Evolutionary conservation across 2,888 invertebrate species (phyloP), one percentile per base, ranked within the genome.

Genomic region (Cephus spinipes): DNA sequence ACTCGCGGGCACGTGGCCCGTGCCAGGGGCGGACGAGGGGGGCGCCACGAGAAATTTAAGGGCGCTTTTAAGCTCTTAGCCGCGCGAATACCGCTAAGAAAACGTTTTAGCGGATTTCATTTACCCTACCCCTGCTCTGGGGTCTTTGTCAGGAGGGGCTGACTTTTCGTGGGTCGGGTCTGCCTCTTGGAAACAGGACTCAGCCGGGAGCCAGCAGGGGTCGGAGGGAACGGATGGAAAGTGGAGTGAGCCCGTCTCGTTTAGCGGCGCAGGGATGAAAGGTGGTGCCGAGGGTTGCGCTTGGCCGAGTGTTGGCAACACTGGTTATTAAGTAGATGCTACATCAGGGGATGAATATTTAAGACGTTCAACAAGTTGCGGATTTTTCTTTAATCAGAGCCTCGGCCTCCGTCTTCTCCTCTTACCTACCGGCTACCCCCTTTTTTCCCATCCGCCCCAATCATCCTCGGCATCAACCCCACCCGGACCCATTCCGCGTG

Each of bases 361-460:
- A 90, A 91, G 90, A 89, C 89, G 89, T 86, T 91, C 91, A 91
- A 91, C 91, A 91, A 91, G 91, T 91, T 90, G 91, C 88, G 89
- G 89, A 91, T 90, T 91, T 91, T 91, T 90, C 90, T 88, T 87
- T 88, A 87, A 86, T 86, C 86, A 83, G 81, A 79, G 76, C 40
- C 40, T 12, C 36, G 36, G 12, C 12, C 40, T 40, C 40, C 12
- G 15, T 40, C 33, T 35, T 36, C 35, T 30, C 69, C 73, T 69
- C 68, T 33, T 34, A 74, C 40, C 74, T 35, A 15, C 79, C 76
- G 73, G 40, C 23, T 30, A 34, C 73, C 68, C 74, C 73, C 75
- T 76, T 6, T 15, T 79, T 55, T 2, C 40, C 23, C 40, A 23
- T 23, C 40, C 23, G 9, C 40, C 23, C 40, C 4, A 40, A 32